Evolutionary conservation across 2,113 vertebrate genomes (phyloP), one percentile per base, ranked within the genome.

Genomic region (Setophaga petechia): DNA sequence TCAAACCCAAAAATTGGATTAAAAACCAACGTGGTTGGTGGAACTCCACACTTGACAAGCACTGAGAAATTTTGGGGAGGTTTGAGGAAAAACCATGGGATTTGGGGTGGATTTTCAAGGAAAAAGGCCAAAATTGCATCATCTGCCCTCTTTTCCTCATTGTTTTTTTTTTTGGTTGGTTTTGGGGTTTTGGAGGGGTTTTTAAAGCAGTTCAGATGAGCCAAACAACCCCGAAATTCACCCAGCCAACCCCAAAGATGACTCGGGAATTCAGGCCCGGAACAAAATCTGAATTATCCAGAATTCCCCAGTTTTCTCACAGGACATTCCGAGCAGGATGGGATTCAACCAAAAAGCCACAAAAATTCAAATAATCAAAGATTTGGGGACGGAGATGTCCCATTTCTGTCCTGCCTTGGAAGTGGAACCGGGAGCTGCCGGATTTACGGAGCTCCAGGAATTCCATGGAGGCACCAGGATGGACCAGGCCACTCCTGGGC

Each of bases 1-100:
- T 63, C n/a, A 59, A 6, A 27, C 39, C 24, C 46, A 8, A 33
- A 35, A 23, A 16, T 2, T 23, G 62, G 24, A 16, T 12, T 30
- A 11, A 57, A 81, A 91, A 79, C 19, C 51, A 65, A 0, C 1
- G 0, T 10, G 21, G 39, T 31, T 18, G 49, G 72, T 2, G 1
- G 3, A 55, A 76, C 51, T 51, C 30, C 3, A 0, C 11, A 2
- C 12, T 0, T 1, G 1, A 18, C 0, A 2, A 46, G 33, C 6
- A 5, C 5, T 1, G 2, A 2, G 2, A 8, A 4, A 46, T 16
- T 74, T 23, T 11, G n/a, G 61, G 66, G 57, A 33, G 11, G 3
- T 3, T 23, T 8, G 35, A 58, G 43, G 59, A 5, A 49, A 76
- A 43, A 0, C 7, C 15, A 13, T 0, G 7, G 51, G 37, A 55